Base-by-base conservation (phyloP, 2,797 vertebrate genomes). In the Artibeus jamaicensis region DNA sequence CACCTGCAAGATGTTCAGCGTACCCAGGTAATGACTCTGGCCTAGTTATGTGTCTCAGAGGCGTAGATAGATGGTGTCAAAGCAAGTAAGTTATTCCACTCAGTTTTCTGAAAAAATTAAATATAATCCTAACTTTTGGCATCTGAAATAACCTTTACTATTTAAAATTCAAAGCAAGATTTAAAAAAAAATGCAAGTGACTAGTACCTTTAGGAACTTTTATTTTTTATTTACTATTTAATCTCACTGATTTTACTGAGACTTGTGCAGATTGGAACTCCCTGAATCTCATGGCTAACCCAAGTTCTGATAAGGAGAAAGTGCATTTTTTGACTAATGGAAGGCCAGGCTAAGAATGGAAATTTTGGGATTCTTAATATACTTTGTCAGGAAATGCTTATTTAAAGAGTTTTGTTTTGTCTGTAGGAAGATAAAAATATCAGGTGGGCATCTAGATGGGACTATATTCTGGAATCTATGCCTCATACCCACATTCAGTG, bases 391-490 rank as follows among this genome's bases (percentile, higher is more conserved):
- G 34, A 74, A 59, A 74, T 93, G 62, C 81, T 96, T 93, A 48
- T 50, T 94, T 84, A 90, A 82, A 79, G 70, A 59, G 3, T 92
- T 57, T 71, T 82, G 1, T 68, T 1, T 95, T 96, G 32, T 95
- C 29, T 86, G 12, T 96, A 99, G 99, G 99, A 99, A 98, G 99
- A 99, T 94, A 98, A 98, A 87, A 97, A 21, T 0, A 99, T 99
- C 95, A 98, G 99, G 79, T 99, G 99, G 99, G 99, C 99, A 1
- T 99, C 99, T 59, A 98, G 99, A 91, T 99, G 99, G 99, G 99
- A 99, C 98, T 99, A 99, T 94, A 99, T 99, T 97, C 98, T 99
- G 97, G 99, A 99, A 98, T 99, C 99, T 16, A 99, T 99, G 99
- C 99, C 99, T 84, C 99, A 99, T 95, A 99, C 99, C 81, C 99